Evolutionary conservation across 2,888 invertebrate species (phyloP).

Genomic region (Arctia plantaginis): DNA sequence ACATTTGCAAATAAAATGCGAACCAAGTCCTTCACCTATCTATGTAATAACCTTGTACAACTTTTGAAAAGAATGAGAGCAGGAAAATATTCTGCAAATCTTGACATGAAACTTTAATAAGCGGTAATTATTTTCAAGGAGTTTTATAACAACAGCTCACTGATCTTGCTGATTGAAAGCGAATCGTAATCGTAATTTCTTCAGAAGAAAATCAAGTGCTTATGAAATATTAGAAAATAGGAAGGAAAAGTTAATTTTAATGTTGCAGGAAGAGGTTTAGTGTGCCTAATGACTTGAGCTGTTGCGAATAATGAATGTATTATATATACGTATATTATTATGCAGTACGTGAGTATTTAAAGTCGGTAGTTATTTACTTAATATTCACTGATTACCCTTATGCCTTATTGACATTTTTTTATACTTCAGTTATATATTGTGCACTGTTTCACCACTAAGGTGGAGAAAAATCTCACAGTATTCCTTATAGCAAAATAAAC

Average conservation of each 20-base stretch:
- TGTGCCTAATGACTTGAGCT: slow-evolving; percentile 55
- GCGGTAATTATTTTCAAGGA: slow-evolving; percentile 21
- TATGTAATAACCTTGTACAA: slow-evolving; percentile 17
- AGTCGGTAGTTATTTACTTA: background rate
- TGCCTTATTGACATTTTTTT: background rate
- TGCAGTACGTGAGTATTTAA: background rate
- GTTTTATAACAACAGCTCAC: slow-evolving; percentile 5
- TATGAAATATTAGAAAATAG: slow-evolving; percentile 69
- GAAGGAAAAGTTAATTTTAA: slow-evolving; percentile 61
- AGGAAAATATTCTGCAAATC: slow-evolving; percentile 23
- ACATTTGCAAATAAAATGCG: no score
- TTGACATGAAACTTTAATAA: slow-evolving; percentile 20
- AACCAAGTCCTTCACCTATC: slow-evolving; percentile 18
- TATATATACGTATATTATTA: background rate
- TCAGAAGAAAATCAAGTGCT: slow-evolving; percentile 6
- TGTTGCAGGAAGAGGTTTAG: slow-evolving; percentile 54
- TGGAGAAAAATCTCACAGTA: background rate
- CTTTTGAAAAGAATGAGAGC: slow-evolving; percentile 7
- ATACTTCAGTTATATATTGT: no score
- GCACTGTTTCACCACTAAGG: background rate
- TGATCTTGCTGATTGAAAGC: background rate
- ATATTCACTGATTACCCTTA: background rate
- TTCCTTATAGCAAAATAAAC: background rate
- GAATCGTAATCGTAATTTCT: slow-evolving; percentile 1
- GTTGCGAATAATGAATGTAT: background rate